Conservation (phyloP, 2,888 invertebrate genomes). For the Sinelater perroti region DNA sequence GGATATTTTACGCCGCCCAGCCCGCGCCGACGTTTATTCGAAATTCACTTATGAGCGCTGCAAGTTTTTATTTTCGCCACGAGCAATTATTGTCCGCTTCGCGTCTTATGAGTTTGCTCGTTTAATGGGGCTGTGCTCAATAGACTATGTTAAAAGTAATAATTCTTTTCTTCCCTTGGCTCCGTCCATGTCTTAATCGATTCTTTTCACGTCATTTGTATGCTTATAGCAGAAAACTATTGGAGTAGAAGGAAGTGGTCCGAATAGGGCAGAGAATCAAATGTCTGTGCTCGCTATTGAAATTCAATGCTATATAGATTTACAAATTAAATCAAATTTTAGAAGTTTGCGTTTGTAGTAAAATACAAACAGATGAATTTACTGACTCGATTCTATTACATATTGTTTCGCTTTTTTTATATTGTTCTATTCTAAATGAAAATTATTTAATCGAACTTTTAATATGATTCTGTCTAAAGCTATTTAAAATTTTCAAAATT, state of each 20-base stretch:
- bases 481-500: too few relatives aligned
- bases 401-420: too few relatives aligned
- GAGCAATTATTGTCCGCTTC: constrained; percentile 11
- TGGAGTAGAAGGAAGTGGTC: constrained; percentile 9
- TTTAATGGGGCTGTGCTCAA: constrained; percentile 8
- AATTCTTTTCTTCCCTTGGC: constrained; percentile 1
- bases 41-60: constrained; percentile 26
- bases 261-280: constrained; percentile 4
- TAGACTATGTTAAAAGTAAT: constrained; percentile 8
- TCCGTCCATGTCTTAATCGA: constrained; percentile 13
- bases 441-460: too few relatives aligned
- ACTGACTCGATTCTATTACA: too few relatives aligned
- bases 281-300: too few relatives aligned
- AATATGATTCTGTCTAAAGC: too few relatives aligned
- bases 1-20: constrained; percentile 28
- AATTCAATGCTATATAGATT: too few relatives aligned
- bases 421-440: too few relatives aligned
- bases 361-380: too few relatives aligned
- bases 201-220: constrained; percentile 13
- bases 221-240: constrained; percentile 15
- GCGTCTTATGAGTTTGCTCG: constrained; percentile 10
- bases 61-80: constrained; percentile 22
- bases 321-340: too few relatives aligned
- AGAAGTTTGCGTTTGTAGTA: too few relatives aligned
- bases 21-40: constrained; percentile 15